Evolutionary conservation across 2,113 vertebrate genomes (phyloP).

Genomic region (Hypocryptadius cinnamomeus): DNA sequence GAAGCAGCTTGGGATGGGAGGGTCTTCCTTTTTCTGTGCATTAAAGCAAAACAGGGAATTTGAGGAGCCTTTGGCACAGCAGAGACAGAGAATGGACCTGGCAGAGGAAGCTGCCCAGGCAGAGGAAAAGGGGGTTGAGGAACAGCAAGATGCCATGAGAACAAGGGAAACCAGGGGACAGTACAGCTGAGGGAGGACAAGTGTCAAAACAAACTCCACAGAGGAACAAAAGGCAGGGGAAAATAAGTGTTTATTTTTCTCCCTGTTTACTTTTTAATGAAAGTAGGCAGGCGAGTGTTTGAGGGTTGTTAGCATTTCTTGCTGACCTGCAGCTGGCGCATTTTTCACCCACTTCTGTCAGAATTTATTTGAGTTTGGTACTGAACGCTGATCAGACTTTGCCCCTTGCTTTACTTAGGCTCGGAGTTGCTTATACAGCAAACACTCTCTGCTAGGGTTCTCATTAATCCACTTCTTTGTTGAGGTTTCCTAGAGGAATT

Average conservation of each 20-base stretch:
- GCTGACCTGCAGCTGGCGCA: slow-evolving; percentile 33
- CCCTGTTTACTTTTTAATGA: slow-evolving; percentile 38
- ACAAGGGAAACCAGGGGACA: not conserved
- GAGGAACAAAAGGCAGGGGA: not conserved
- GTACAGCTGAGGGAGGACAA: not conserved
- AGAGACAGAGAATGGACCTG: not conserved
- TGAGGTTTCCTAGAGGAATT: slow-evolving; percentile 51
- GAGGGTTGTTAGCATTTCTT: slow-evolving; percentile 14
- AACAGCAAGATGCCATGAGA: not conserved
- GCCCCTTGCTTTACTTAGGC: slow-evolving; percentile 32
- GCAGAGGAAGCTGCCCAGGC: not conserved
- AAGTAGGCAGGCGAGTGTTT: slow-evolving; percentile 7
- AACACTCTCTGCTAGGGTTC: slow-evolving; percentile 44
- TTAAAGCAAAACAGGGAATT: not conserved
- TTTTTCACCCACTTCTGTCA: slow-evolving; percentile 57
- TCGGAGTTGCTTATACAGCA: slow-evolving; percentile 48
- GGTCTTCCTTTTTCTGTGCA: not conserved
- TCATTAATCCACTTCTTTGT: slow-evolving; percentile 58
- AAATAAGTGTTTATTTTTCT: slow-evolving; percentile 28
- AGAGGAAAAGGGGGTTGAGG: not conserved
- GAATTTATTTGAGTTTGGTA: slow-evolving; percentile 51
- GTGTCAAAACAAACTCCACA: slow-evolving; percentile 3
- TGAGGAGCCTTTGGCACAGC: not conserved
- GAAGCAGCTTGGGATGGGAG: fast-evolving
- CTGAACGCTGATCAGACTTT: slow-evolving; percentile 44